Conservation (phyloP, 2,797 vertebrate species). For the Tokudaia tokunoshimensis region DNA sequence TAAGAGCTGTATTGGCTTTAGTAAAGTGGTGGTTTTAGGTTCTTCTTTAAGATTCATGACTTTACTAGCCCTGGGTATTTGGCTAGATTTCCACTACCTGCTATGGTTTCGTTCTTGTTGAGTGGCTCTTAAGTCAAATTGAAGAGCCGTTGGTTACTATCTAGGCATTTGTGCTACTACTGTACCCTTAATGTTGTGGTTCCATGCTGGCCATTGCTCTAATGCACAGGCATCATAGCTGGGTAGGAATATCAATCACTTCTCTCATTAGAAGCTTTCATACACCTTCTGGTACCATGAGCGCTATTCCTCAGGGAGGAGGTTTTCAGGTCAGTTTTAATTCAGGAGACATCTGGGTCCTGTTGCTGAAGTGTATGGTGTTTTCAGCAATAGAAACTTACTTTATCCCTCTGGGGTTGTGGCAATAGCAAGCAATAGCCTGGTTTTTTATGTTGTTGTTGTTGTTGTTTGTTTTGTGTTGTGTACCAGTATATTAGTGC, state of each 20-base stretch:
- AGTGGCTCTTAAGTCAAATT: not conserved
- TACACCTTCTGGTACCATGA: too few species aligned
- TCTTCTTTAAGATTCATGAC: not conserved
- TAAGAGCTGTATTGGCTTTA: not conserved
- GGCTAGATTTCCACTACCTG: not conserved
- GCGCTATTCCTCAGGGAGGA: not conserved
- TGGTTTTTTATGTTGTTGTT: not conserved
- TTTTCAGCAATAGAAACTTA: not conserved
- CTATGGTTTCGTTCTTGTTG: not conserved
- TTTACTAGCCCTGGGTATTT: not conserved
- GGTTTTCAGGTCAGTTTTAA: not conserved
- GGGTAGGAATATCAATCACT: not conserved
- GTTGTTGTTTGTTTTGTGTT: not conserved
- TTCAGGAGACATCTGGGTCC: not conserved
- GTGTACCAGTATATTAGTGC: not conserved
- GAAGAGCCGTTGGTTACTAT: not conserved
- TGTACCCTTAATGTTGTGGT: not conserved
- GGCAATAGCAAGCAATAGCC: not conserved
- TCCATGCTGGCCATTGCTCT: not conserved
- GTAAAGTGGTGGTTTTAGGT: not conserved
- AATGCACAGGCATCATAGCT: not conserved
- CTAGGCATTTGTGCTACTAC: too few species aligned
- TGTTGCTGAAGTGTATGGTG: not conserved
- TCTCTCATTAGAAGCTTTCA: not conserved
- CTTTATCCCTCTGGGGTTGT: not conserved